Base-by-base conservation (phyloP, 2,797 vertebrate species). In the Poecilia velifera region DNA sequence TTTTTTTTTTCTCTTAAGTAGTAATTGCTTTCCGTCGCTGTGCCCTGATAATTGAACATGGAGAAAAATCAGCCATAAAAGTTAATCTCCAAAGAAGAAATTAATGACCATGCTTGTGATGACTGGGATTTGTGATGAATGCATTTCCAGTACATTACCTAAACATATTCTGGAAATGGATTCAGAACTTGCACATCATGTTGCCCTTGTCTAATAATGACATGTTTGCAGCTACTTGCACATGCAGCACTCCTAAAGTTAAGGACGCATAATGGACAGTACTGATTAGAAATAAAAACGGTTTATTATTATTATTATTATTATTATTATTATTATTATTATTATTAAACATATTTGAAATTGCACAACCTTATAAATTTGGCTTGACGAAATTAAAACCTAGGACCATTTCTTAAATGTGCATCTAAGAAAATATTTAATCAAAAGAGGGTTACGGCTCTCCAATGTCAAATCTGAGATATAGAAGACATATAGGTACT, bases 1-100 rank as follows among this genome's bases (percentile, higher is more conserved):
- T 81, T 87, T 72, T 72, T 57, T 57, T 55, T 9, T n/a, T 55
- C 76, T 79, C 66, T 78, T 76, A 84, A 80, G 84, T 90, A 85
- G 53, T 59, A 84, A 80, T 77, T 77, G 57, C 45, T 72, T 34
- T 55, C 31, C 73, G 77, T 84, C 74, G 72, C 72, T 81, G 81
- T 83, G 59, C 22, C 66, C 57, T 31, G 71, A 82, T 74, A 82
- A 86, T 80, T 86, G 39, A 82, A 76, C 59, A 73, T n/a, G 79
- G 68, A 47, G 39, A 73, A 79, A 82, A 46, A 14, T 73, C 46
- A 71, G 53, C 41, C 45, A 45, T 74, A 41, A 53, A 82, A 81
- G 76, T 76, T 36, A 7, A 80, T 76, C 74, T 78, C 28, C 7
- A 36, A 43, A 59, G 36, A 80, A 39, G 46, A 25, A 59, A 76